Base-by-base conservation (phyloP, 2,113 vertebrate genomes). In the Centropus unirufus region DNA sequence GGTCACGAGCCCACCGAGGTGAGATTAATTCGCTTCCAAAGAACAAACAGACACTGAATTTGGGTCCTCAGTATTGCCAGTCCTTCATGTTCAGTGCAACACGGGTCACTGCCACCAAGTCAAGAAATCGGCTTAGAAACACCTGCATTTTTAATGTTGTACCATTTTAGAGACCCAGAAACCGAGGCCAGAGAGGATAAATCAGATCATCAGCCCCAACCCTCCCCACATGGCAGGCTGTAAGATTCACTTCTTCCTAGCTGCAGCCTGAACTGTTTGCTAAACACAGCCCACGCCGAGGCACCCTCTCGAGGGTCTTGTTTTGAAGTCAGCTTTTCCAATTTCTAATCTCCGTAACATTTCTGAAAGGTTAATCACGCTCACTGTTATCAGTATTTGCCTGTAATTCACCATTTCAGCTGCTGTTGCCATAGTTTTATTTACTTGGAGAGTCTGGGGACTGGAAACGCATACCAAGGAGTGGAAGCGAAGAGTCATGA, bases 371-470 rank as follows among this genome's bases (percentile, higher is more conserved):
- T 26, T 69, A 32, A 51, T 57, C 23, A 40, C 27, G 16, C 30
- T 47, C 1, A 0, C 66, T 72, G 17, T 61, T 51, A 36, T 2
- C 0, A 2, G 34, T 18, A 4, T 14, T 16, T 5, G 44, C 66
- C 49, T 79, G 20, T 12, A 79, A 82, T 47, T 40, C 44, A 47
- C 27, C 62, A 44, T 55, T 54, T 46, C 24, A 20, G 21, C 4
- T 69, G 69, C 39, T 44, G 34, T 72, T 57, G 34, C 23, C 57
- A 15, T 64, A 42, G 5, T 44, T 86, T 52, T 13, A 14, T 83
- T 87, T 40, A 44, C 15, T 55, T 29, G 5, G 44, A 73, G 49
- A 75, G 62, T 34, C 1, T 47, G 9, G n/a, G 47, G 30, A 29
- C 26, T 51, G 70, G 52, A 92, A 91, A 75, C 1, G 11, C 24